Percentiles rank a stretch among this genome's conserved stretches.
Evolutionary conservation across 2,113 vertebrate species (phyloP).

Genomic region (Chiloscyllium plagiosum): DNA sequence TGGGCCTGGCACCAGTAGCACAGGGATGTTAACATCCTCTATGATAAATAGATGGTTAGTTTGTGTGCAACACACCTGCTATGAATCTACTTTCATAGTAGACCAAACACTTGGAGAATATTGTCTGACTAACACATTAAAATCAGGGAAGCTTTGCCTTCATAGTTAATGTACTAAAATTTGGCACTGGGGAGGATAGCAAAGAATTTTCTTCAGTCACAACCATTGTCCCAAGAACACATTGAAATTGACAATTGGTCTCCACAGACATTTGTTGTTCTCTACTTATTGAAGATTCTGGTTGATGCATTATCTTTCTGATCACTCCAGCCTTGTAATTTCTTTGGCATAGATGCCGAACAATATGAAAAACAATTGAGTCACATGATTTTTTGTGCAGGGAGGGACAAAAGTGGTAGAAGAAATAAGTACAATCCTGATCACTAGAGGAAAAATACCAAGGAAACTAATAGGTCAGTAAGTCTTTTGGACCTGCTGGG

Average conservation of each 20-base stretch:
- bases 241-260: not conserved
- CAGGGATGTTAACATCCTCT: not conserved
- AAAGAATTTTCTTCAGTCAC: not conserved
- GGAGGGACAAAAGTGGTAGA: no score
- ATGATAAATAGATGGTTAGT: not conserved
- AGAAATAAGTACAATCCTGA: no score
- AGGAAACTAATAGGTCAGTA: no score
- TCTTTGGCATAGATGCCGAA: not conserved
- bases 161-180: no score
- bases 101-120: not conserved
- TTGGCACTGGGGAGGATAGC: not conserved
- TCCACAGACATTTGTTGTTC: not conserved
- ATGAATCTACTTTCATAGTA: not conserved
- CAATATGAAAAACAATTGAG: not conserved
- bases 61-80: not conserved
- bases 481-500: no score
- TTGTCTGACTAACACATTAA: not conserved
- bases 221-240: not conserved
- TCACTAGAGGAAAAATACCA: no score
- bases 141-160: no score
- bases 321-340: not conserved
- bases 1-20: not conserved
- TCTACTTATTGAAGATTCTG: not conserved
- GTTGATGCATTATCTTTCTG: not conserved
- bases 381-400: not conserved